Base-by-base conservation (phyloP, 2,797 vertebrate genomes). In the Eulemur albifrons region DNA sequence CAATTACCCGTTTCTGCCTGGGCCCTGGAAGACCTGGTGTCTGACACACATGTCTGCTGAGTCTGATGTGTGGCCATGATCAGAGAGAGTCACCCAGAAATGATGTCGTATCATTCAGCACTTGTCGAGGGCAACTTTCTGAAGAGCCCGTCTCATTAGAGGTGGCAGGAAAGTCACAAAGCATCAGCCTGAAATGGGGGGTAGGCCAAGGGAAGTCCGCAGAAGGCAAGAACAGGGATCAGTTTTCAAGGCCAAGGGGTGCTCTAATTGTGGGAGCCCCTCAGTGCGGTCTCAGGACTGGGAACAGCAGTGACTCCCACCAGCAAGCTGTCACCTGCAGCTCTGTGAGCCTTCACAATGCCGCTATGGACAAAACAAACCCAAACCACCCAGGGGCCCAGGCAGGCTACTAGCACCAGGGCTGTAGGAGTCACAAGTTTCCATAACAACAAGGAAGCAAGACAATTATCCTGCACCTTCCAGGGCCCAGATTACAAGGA, bases 361-460 rank as follows among this genome's bases (percentile, higher is more conserved):
- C 11, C 12, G 11, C n/a, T 13, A 9, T 7, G 84, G 91, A 94
- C 77, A 87, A 88, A 95, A 89, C 81, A 95, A 86, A 90, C 54
- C 54, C 35, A 72, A 87, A 65, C 54, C 54, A 20, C 50, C 35
- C 57, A 61, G 85, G 57, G 20, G 65, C 63, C 59, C 50, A 61
- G 82, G 70, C 85, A 14, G 2, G 9, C 76, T 85, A 75, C 91
- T 85, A 80, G 72, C 72, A 54, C 45, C 61, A 38, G 40, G 13
- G 11, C 88, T 80, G 43, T 23, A 88, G 50, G 86, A 95, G 95
- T 96, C 23, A 2, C 72, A 94, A 77, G 96, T 97, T 96, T 86
- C 97, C 93, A 94, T 97, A 88, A 97, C 93, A 97, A 97, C 67
- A 0, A 91, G 67, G 45, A 93, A 97, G 89, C 27, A 14, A 85